Percentiles rank a stretch among this genome's conserved stretches.
Conservation (phyloP, 2,113 vertebrate species). For the Labeo rohita region DNA sequence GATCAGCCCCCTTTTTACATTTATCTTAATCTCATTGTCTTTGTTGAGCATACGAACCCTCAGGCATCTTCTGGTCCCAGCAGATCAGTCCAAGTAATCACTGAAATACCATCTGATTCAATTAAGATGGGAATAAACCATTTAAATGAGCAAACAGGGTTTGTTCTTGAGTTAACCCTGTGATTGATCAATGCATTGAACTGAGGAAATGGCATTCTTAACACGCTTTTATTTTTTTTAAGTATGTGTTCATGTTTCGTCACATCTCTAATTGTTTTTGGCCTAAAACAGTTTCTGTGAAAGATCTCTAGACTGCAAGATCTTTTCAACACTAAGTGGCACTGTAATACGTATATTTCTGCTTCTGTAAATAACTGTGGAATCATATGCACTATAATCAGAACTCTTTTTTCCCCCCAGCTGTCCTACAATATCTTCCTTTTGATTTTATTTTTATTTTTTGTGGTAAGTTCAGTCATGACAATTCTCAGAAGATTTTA, state of each 20-base stretch:
- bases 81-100: slow-evolving; percentile 43
- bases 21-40: slow-evolving; percentile 34
- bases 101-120: slow-evolving; percentile 34
- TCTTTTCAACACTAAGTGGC: too few species aligned
- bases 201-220: not conserved
- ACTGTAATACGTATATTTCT: too few species aligned
- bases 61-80: slow-evolving; percentile 16
- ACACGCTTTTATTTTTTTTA: not conserved
- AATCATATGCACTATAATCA: too few species aligned
- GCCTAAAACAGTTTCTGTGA: not conserved
- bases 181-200: not conserved
- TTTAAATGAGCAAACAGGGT: not conserved
- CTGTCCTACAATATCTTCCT: not conserved
- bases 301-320: too few species aligned
- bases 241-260: not conserved
- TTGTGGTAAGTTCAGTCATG: too few species aligned
- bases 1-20: not conserved
- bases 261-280: not conserved
- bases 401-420: too few species aligned
- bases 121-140: slow-evolving; percentile 38
- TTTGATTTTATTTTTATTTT: not conserved
- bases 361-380: too few species aligned
- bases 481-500: too few species aligned
- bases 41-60: slow-evolving; percentile 21
- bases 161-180: not conserved